Evolutionary conservation across 2,797 vertebrate genomes (phyloP).

Genomic region (Chloroceryle amazona): DNA sequence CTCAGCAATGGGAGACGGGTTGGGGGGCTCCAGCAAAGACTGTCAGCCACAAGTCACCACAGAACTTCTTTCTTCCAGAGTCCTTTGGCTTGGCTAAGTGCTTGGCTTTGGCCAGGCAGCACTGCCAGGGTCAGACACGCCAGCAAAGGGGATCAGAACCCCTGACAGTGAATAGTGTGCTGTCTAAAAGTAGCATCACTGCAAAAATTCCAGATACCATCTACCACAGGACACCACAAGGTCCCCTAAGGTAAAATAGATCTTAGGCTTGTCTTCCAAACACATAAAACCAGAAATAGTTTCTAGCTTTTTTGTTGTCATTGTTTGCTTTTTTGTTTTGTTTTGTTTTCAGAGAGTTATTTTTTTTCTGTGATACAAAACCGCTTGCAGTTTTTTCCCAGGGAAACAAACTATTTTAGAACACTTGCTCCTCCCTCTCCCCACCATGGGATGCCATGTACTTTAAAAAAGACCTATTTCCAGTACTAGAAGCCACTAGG

Average conservation of each 20-base stretch:
- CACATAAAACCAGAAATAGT: constrained; percentile 43
- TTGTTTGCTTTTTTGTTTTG: not conserved
- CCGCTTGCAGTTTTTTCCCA: constrained; percentile 42
- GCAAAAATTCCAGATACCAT: constrained; percentile 14
- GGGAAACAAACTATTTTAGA: constrained; percentile 48
- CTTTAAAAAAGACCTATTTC: constrained; percentile 28
- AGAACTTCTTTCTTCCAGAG: not conserved
- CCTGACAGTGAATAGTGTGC: not conserved
- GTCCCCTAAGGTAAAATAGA: constrained; percentile 57
- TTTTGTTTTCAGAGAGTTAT: not conserved
- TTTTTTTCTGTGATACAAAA: not conserved
- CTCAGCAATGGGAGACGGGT: not conserved
- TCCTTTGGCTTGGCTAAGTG: not conserved
- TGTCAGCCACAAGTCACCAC: not conserved
- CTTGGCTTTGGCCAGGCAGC: not conserved
- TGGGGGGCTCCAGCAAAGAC: not conserved
- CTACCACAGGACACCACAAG: constrained; percentile 28
- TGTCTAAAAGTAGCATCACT: constrained; percentile 8
- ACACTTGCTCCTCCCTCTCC: not conserved
- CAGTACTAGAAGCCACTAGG: not conserved
- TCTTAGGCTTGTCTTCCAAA: constrained; percentile 38
- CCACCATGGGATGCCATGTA: not conserved
- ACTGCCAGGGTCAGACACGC: not conserved
- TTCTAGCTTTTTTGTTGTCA: not conserved
- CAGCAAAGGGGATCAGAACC: not conserved